Evolutionary conservation across 2,113 vertebrate species (phyloP).

Genomic region (Egretta garzetta): DNA sequence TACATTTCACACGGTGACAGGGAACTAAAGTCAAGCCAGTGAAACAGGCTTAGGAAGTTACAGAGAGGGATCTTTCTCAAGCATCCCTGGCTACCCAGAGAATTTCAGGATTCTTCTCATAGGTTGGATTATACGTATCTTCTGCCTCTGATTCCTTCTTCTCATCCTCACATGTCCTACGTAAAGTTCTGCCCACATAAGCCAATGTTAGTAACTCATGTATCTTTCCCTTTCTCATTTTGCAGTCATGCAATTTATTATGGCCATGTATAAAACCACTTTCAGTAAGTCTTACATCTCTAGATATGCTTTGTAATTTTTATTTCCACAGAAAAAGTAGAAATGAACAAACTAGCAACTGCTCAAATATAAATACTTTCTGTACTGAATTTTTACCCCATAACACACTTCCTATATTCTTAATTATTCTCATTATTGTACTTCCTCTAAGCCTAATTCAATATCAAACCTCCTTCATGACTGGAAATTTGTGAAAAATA

Average conservation of each 20-base stretch:
- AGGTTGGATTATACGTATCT: background rate
- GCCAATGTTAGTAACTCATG: background rate
- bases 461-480: background rate
- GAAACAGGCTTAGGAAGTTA: background rate
- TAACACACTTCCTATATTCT: background rate
- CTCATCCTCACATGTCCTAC: background rate
- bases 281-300: background rate
- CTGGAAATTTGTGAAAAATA: background rate
- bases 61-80: background rate
- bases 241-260: background rate
- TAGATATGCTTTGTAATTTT: background rate
- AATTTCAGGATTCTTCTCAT: background rate
- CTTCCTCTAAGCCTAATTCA: background rate
- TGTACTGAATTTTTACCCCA: background rate
- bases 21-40: background rate
- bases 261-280: rapidly evolving
- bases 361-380: background rate
- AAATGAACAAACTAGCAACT: background rate
- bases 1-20: background rate
- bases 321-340: background rate
- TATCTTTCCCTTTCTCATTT: background rate
- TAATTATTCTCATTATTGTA: background rate
- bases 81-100: background rate
- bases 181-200: background rate
- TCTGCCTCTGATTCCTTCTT: background rate